phyloP scores from a whole-genome alignment of 2,888 invertebrate genomes.

The Pheosia tremula region DNA sequence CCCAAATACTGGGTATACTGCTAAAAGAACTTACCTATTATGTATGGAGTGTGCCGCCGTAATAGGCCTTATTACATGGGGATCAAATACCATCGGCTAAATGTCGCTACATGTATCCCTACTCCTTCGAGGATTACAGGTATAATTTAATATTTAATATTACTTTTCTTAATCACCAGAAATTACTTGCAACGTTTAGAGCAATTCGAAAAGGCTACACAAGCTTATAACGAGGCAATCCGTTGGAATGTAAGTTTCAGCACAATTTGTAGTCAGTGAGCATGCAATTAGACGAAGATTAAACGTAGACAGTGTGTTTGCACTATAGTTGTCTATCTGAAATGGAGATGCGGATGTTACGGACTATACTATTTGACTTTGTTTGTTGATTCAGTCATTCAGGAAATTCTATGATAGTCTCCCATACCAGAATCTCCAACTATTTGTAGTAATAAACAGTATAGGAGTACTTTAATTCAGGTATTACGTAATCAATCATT shows the following conservation, averaged over 20 bases:
- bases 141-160: not conserved
- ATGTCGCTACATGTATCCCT: too few relatives aligned
- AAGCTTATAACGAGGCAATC: conserved; percentile 74
- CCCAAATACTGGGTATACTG: too few relatives aligned
- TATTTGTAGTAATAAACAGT: too few relatives aligned
- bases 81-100: too few relatives aligned
- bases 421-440: too few relatives aligned
- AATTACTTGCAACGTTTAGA: conserved; percentile 77
- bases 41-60: too few relatives aligned
- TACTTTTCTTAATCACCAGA: conserved; percentile 48
- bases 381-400: not conserved
- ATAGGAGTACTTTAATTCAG: too few relatives aligned
- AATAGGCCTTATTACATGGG: too few relatives aligned
- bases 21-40: too few relatives aligned
- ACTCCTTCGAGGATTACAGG: not conserved
- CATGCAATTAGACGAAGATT: conserved; percentile 52
- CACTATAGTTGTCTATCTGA: not conserved
- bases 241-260: conserved; percentile 72
- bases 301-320: conserved; percentile 5
- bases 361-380: not conserved
- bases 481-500: too few relatives aligned
- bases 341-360: not conserved
- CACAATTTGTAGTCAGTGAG: conserved; percentile 46
- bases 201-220: conserved; percentile 74
- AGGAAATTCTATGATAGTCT: not conserved